phyloP scores from a whole-genome alignment of 1,140 invertebrate genomes.

The Diorhabda elongata region DNA sequence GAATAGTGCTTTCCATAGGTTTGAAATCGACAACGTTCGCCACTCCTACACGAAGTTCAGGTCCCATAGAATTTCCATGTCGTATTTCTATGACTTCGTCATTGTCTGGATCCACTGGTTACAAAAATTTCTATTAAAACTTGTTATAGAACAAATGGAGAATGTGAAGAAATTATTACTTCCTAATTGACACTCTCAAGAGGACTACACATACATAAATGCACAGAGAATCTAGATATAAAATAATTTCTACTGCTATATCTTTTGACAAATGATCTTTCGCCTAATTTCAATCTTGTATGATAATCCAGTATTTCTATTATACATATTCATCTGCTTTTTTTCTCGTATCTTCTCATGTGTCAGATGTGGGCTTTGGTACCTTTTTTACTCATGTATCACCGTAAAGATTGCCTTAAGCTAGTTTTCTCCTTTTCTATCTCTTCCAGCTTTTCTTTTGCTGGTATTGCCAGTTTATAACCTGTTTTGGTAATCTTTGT shows the following conservation, averaged over 20 bases:
- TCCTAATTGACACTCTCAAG: too few relatives aligned
- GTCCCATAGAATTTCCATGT: not conserved
- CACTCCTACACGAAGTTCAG: constrained; percentile 25
- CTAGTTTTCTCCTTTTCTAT: not conserved
- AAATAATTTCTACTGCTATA: too few relatives aligned
- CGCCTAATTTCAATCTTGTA: too few relatives aligned
- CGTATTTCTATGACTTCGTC: not conserved
- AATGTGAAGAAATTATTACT: too few relatives aligned
- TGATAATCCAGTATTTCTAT: too few relatives aligned
- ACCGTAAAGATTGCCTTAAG: not conserved
- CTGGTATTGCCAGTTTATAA: not conserved
- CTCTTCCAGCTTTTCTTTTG: not conserved
- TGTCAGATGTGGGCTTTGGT: not conserved
- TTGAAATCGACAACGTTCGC: constrained; percentile 47
- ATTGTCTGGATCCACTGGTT: constrained; percentile 14
- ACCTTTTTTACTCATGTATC: not conserved
- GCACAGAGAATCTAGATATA: too few relatives aligned
- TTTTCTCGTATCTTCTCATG: not conserved
- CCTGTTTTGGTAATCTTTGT: too few relatives aligned
- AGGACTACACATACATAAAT: too few relatives aligned
- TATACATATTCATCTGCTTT: not conserved
- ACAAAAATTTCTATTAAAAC: too few relatives aligned
- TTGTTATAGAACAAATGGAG: too few relatives aligned
- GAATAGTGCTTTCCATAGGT: constrained; percentile 42
- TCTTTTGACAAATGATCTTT: too few relatives aligned